Conservation (phyloP, 1,140 invertebrate species). For the Zeugodacus cucurbitae region DNA sequence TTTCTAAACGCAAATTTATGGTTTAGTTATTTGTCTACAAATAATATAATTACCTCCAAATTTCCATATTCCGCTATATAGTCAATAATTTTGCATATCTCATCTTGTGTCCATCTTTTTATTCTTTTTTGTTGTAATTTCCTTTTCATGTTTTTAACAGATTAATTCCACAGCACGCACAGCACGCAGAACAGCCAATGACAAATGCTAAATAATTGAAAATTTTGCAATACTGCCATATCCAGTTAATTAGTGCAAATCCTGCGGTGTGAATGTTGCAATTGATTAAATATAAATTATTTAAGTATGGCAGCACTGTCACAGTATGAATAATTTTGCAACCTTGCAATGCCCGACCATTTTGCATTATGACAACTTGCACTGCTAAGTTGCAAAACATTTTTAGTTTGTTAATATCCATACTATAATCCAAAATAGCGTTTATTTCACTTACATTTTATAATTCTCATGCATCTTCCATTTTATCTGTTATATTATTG, state of each 20-base stretch:
- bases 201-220: not conserved
- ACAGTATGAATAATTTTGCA: not conserved
- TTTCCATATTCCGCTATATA: not conserved
- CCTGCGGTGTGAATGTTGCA: not conserved
- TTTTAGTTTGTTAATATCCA: too few species aligned
- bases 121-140: not conserved
- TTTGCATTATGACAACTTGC: too few species aligned
- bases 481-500: too few species aligned
- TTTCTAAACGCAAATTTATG: not conserved
- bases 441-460: too few species aligned
- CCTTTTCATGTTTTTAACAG: not conserved
- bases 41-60: not conserved
- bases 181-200: not conserved
- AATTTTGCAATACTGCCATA: not conserved
- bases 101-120: not conserved
- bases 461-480: too few species aligned
- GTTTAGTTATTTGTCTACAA: not conserved
- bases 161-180: not conserved
- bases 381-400: too few species aligned
- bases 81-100: conserved; percentile 6
- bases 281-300: not conserved
- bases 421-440: too few species aligned
- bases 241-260: not conserved
- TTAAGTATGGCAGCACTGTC: not conserved
- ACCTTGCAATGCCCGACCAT: not conserved